Evolutionary conservation across 2,113 vertebrate genomes (phyloP), one percentile per base, ranked within the genome.

Genomic region (Raja brachyura): DNA sequence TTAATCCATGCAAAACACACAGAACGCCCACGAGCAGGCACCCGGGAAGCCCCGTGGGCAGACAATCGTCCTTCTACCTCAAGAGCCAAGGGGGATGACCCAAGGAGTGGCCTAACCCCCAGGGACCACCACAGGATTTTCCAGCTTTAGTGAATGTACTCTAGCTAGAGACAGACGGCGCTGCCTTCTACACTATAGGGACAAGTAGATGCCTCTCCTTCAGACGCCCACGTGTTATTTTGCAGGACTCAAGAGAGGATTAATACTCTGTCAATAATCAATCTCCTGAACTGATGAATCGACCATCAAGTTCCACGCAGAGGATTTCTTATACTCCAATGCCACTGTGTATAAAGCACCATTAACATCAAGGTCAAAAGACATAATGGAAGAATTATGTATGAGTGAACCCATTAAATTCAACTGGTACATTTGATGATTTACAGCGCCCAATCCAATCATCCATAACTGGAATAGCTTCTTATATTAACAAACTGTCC

Each of bases 331-430:
- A 28, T 74, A 73, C 68, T 92, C 66, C 68, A 28, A 48, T 92
- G 90, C 63, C 48, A 39, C 66, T 73, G 33, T 73, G 66, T 74
- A 8, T 33, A 73, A 39, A 73, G 39, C 68, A 92, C 90, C 90
- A 92, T 92, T 92, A 92, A 74, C 68, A 92, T 8, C 90, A 92
- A 92, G 90, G 90, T 92, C 90, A 92, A 92, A 54, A 20, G 39
- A 92, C 73, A 92, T 70, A 90, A 70, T 90, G 31, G 63, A 70
- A 70, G 33, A 90, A 70, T 68, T 33, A 73, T 73, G 31, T 22
- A 70, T 54, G 90, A 74, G 22, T 25, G 63, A 92, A 73, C 73
- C 39, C 39, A 63, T 68, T 74, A 73, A 73, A 48, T 39, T 85
- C 81, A 56, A 85, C 6, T 48, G 22, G 68, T 92, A 90, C 31